phyloP scores from a whole-genome alignment of 1,140 invertebrate genomes.

The Meteorus sp. region DNA sequence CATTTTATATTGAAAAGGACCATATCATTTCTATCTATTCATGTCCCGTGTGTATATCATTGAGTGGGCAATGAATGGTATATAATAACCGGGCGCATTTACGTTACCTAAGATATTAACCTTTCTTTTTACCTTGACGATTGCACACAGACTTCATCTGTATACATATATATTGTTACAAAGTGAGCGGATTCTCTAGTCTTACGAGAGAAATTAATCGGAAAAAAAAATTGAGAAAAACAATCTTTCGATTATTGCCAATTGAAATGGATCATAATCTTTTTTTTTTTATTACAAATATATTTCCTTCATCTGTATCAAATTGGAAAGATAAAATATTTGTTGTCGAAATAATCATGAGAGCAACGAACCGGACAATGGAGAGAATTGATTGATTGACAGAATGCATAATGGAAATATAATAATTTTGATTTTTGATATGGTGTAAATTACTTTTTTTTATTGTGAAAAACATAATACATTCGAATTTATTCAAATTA shows the following conservation, averaged over 20 bases:
- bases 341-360: background rate
- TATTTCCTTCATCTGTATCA: background rate
- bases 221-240: no score
- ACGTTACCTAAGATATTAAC: conserved; percentile 30
- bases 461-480: no score
- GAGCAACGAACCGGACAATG: background rate
- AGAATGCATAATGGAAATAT: no score
- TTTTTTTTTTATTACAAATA: conserved; percentile 5
- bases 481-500: no score
- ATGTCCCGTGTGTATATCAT: background rate
- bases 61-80: background rate
- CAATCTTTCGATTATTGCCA: conserved; percentile 13
- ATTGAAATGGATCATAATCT: background rate
- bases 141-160: background rate
- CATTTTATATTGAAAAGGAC: background rate
- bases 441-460: no score
- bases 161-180: conserved; percentile 2
- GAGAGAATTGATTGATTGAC: no score
- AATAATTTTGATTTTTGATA: no score
- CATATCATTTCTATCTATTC: background rate
- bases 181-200: conserved; percentile 16
- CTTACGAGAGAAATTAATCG: background rate
- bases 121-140: conserved; percentile 31
- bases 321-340: background rate
- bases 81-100: conserved; percentile 16